Evolutionary conservation across 2,797 vertebrate species (phyloP), one percentile per base, ranked within the genome.

Genomic region (Hippopotamyrus pictus): DNA sequence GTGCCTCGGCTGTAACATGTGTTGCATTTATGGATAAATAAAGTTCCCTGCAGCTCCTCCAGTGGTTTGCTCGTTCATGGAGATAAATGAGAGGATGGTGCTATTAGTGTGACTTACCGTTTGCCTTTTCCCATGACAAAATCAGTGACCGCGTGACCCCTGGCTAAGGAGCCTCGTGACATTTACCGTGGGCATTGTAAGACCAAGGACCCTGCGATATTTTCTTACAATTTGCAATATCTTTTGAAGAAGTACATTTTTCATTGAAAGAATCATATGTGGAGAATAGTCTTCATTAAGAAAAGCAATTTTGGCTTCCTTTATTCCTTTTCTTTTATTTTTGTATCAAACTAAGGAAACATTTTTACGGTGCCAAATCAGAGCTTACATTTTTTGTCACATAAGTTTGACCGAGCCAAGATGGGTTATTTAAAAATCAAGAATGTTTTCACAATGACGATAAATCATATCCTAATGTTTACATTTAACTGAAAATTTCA

Each of bases 21-120:
- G 41, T 46, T 46, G 82, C 82, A 50, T 50, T 84, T 46, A 25
- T 19, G 82, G 65, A 46, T 90, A 89, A 62, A 54, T 88, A 65
- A 46, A 62, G 11, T 50, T 53, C 46, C 25, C 86, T 14, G 11
- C 41, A 59, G 84, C 44, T 89, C 54, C 57, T 89, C 57, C 57
- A 46, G 57, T 65, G 79, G 22, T 59, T 57, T 59, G 76, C 50
- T 85, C 22, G 5, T 50, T 76, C 22, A 73, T 90, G 83, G 48
- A 87, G 84, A 89, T 88, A 91, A 84, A 69, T 4, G 65, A 88
- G 90, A 89, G 88, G 87, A 89, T 88, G 59, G 48, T 73, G 73
- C 89, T 89, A 90, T 91, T 90, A 90, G 76, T 65, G 62, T 86
- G 59, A 84, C 44, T 22, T n/a, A 5, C 82, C n/a, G 46, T 50